phyloP scores from a whole-genome alignment of 2,888 invertebrate species.

The Parnassius smintheus region DNA sequence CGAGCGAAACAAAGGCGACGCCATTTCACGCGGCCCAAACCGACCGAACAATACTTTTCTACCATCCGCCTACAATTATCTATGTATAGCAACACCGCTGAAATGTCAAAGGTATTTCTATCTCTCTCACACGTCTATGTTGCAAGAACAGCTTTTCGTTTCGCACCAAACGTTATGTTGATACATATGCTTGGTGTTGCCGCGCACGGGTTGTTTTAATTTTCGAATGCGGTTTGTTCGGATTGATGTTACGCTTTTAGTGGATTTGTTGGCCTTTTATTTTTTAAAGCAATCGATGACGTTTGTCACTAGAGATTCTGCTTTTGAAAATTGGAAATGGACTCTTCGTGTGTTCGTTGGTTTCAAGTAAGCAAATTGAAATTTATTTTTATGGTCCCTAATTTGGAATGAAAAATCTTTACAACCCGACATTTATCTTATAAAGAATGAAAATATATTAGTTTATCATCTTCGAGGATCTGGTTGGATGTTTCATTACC shows the following conservation, averaged over 20 bases:
- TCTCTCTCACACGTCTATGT: slow-evolving; percentile 49
- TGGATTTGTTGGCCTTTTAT: slow-evolving; percentile 43
- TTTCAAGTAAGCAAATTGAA: slow-evolving; percentile 4
- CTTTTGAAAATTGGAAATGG: slow-evolving; percentile 26
- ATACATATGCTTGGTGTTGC: slow-evolving; percentile 47
- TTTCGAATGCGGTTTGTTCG: slow-evolving; percentile 74
- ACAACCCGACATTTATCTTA: too few relatives aligned
- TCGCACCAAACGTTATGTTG: slow-evolving; percentile 64
- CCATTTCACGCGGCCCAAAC: slow-evolving; percentile 77
- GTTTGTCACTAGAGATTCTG: slow-evolving; percentile 32
- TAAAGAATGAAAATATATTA: too few relatives aligned
- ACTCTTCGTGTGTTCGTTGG: slow-evolving; percentile 9
- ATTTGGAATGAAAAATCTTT: too few relatives aligned
- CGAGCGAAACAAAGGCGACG: slow-evolving; percentile 65
- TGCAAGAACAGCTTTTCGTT: slow-evolving; percentile 22
- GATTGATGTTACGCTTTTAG: slow-evolving; percentile 49
- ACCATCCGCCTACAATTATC: slow-evolving; percentile 58
- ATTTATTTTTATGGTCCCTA: background rate
- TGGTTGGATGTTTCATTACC: too few relatives aligned
- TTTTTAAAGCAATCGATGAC: slow-evolving; percentile 50
- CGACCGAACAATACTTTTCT: slow-evolving; percentile 72
- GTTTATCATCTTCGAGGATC: too few relatives aligned
- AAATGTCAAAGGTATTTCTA: slow-evolving; percentile 51
- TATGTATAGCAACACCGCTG: slow-evolving; percentile 55
- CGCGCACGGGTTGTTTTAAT: slow-evolving; percentile 71